phyloP scores from a whole-genome alignment of 2,797 vertebrate genomes.

The Apodemus agrarius region DNA sequence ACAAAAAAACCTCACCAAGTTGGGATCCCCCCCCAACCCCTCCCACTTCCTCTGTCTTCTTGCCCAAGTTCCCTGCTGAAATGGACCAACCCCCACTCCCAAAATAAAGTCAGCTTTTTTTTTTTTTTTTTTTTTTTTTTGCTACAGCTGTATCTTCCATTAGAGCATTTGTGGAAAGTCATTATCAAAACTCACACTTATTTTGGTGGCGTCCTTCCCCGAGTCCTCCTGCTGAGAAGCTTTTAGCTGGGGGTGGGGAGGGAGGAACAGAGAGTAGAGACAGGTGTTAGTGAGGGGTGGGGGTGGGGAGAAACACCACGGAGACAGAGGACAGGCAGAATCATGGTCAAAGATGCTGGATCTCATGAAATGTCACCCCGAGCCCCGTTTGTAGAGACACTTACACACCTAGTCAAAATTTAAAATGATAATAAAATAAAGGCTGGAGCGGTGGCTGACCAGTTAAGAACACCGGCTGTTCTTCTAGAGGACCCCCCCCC shows the following conservation, averaged over 20 bases:
- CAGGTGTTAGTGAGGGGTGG: constrained; percentile 46
- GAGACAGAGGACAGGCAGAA: background rate
- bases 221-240: constrained; percentile 89
- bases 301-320: background rate
- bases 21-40: background rate
- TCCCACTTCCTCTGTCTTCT: constrained; percentile 47
- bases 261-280: constrained; percentile 66
- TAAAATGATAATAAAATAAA: background rate
- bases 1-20: background rate
- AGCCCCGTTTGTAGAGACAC: background rate
- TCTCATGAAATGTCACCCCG: background rate
- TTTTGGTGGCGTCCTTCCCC: constrained; percentile 95
- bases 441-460: background rate
- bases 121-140: background rate
- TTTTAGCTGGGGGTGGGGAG: constrained; percentile 87
- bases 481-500: background rate
- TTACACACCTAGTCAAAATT: background rate
- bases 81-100: background rate
- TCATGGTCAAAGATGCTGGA: background rate
- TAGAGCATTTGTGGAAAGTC: constrained; percentile 39
- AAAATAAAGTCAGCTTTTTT: background rate
- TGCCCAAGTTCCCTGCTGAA: constrained; percentile 7
- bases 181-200: constrained; percentile 93
- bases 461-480: background rate
- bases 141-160: constrained; percentile 23